Percentiles rank a stretch among this genome's conserved stretches.
Conservation (phyloP, 2,113 vertebrate genomes). For the Salvelinus sp. region DNA sequence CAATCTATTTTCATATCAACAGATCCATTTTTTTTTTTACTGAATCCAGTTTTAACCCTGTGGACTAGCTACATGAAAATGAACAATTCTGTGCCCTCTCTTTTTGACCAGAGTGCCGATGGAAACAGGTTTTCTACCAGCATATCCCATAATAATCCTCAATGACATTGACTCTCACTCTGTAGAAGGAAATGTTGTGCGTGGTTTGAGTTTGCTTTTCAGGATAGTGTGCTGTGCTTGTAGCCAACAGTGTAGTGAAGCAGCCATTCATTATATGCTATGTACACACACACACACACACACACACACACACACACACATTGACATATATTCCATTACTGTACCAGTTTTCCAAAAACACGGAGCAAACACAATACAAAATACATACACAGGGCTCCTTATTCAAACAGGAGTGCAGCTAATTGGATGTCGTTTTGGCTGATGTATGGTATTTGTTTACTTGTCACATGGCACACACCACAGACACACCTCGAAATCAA, state of each 20-base stretch:
- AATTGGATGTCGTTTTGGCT: not conserved
- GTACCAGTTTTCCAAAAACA: slow-evolving; percentile 23
- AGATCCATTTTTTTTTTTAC: not conserved
- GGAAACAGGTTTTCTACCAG: not conserved
- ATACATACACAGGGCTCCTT: not conserved
- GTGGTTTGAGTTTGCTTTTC: not conserved
- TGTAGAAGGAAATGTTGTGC: not conserved
- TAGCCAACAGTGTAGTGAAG: slow-evolving; percentile 12
- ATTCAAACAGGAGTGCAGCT: not conserved
- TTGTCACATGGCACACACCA: not conserved
- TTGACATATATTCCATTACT: slow-evolving; percentile 14
- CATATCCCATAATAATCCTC: not conserved
- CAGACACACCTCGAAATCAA: not conserved
- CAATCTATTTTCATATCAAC: not conserved
- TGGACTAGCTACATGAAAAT: too few species aligned
- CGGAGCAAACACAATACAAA: not conserved
- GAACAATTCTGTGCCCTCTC: not conserved
- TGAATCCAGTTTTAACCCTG: not conserved
- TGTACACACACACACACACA: slow-evolving; percentile 31
- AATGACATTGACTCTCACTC: not conserved
- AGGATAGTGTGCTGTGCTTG: slow-evolving; percentile 7
- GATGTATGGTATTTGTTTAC: not conserved
- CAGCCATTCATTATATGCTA: slow-evolving; percentile 22
- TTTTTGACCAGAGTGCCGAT: too few species aligned
- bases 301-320: slow-evolving; percentile 9